Evolutionary conservation across 2,888 invertebrate genomes (phyloP).

Genomic region (Euzetes globulus): DNA sequence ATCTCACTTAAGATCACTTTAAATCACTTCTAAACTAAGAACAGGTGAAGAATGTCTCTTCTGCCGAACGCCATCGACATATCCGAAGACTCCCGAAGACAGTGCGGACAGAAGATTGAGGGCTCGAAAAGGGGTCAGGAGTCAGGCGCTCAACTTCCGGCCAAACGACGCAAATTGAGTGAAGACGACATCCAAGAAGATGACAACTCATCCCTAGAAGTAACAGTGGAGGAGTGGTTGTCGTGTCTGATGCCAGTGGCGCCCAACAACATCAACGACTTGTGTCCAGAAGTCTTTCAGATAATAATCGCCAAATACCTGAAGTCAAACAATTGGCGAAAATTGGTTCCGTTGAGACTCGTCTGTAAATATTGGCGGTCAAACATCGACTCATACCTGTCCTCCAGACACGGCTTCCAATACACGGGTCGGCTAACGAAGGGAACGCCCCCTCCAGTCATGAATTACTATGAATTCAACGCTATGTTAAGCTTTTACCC

Average conservation of each 20-base stretch:
- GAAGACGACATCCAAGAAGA: neutral
- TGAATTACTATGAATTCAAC: conserved; percentile 21
- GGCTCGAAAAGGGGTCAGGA: neutral
- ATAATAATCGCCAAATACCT: conserved; percentile 9
- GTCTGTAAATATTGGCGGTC: conserved; percentile 16
- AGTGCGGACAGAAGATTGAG: conserved; percentile 3
- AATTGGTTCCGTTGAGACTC: conserved; percentile 11
- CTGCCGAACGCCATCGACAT: neutral
- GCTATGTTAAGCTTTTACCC: conserved; percentile 25
- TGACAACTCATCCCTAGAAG: neutral
- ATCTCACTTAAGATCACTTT: too few relatives aligned
- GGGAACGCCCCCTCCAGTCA: conserved; percentile 12
- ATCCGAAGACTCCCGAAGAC: neutral
- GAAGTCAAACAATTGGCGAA: conserved; percentile 17
- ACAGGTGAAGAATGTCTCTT: neutral
- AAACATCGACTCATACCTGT: conserved; percentile 22
- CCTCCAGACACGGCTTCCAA: conserved; percentile 18
- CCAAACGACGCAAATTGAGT: neutral
- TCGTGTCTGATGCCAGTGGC: neutral
- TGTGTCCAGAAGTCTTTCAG: conserved; percentile 25
- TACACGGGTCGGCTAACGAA: conserved; percentile 18
- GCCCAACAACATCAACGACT: conserved; percentile 1
- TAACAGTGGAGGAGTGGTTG: neutral
- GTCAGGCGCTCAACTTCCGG: neutral
- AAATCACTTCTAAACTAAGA: too few relatives aligned